Evolutionary conservation across 2,113 vertebrate genomes (phyloP).

Genomic region (Candoia aspera): DNA sequence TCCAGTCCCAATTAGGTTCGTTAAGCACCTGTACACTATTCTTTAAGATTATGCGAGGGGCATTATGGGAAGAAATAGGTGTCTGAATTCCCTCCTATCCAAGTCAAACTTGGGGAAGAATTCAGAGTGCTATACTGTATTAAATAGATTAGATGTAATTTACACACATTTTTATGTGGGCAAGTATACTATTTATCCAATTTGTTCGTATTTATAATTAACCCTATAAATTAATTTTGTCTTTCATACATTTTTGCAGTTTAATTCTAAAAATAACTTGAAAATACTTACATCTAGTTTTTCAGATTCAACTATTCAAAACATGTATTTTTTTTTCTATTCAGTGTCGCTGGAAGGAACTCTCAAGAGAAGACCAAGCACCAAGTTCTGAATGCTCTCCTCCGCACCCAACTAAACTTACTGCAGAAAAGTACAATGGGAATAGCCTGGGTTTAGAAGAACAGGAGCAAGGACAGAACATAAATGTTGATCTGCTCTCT

Average conservation of each 20-base stretch:
- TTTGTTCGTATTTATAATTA: background rate
- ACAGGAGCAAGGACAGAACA: constrained; percentile 63
- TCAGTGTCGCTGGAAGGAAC: constrained; percentile 78
- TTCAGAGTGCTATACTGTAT: too few relatives aligned
- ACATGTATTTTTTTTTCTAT: constrained; percentile 34
- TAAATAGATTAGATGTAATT: too few relatives aligned
- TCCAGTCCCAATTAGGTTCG: background rate
- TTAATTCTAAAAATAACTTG: background rate
- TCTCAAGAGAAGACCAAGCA: constrained; percentile 77
- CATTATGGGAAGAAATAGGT: too few relatives aligned
- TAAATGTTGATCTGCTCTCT: constrained; percentile 67
- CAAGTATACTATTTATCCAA: background rate
- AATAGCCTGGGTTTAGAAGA: constrained; percentile 73
- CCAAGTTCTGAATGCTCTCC: constrained; percentile 76
- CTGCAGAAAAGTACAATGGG: constrained; percentile 81
- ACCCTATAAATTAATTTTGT: background rate
- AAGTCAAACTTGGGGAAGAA: too few relatives aligned
- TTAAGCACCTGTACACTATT: background rate
- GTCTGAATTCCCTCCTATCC: too few relatives aligned
- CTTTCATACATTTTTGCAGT: background rate
- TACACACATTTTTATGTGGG: background rate
- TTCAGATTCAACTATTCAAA: background rate
- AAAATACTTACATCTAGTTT: too few relatives aligned
- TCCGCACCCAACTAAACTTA: constrained; percentile 67
- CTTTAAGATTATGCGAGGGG: background rate